These are phyloP conservation scores for Sorex araneus DNA, from an alignment of 2,113 vertebrate genomes.

Conservation along the genomic window DNA sequence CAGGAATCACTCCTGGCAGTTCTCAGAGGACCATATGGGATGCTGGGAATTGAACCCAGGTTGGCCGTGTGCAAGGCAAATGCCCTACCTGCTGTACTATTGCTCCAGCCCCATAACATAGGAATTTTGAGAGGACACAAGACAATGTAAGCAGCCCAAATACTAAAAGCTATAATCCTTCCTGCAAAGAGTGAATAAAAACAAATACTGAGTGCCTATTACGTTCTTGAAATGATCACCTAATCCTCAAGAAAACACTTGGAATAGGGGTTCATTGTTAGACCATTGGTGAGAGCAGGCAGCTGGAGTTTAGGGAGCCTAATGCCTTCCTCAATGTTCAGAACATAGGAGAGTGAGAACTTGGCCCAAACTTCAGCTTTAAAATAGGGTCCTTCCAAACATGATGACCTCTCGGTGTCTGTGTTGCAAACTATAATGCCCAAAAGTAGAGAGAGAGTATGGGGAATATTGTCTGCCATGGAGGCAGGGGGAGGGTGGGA, in stretches of 20 bases:
- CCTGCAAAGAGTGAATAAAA: background rate
- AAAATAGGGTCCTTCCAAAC: background rate
- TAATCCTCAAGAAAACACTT: background rate
- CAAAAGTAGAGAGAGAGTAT: no score
- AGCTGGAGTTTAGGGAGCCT: background rate
- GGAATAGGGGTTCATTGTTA: background rate
- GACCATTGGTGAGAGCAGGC: background rate
- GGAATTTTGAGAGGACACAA: background rate
- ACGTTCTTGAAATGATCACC: background rate
- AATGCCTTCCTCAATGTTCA: background rate
- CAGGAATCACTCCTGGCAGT: no score
- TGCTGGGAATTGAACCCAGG: no score
- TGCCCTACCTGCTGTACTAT: no score
- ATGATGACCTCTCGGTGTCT: no score
- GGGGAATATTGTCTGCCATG: no score
- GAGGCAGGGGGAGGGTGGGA: no score
- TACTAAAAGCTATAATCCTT: background rate
- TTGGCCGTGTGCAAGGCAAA: no score
- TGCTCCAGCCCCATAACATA: background rate
- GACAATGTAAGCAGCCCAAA: background rate
- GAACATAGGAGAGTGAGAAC: background rate
- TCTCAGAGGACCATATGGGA: no score
- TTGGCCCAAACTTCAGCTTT: no score
- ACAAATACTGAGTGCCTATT: background rate
- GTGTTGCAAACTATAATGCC: no score